These are phyloP conservation scores for Orthosia gracilis DNA, from an alignment of 2,888 invertebrate species.

Conservation along the genomic window DNA sequence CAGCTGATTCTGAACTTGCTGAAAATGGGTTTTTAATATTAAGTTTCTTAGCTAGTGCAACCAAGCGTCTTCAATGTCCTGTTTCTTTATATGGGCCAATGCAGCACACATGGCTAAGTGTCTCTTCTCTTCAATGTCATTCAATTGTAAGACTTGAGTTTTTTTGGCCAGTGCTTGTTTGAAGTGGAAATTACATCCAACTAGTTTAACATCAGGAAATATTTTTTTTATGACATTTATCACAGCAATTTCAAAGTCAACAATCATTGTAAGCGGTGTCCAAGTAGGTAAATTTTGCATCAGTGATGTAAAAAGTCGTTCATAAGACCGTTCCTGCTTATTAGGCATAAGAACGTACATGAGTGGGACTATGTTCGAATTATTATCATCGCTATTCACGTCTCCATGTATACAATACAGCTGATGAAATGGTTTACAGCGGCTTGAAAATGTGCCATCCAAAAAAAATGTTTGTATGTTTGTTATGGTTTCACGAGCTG, in stretches of 20 bases:
- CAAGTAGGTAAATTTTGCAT: conserved; percentile 37
- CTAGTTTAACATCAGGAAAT: conserved; percentile 11
- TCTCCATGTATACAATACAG: conserved; percentile 33
- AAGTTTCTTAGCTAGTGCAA: no score
- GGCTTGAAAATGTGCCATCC: conserved; percentile 25
- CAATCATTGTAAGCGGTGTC: conserved; percentile 24
- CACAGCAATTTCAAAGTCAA: conserved; percentile 35
- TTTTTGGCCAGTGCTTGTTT: conserved; percentile 6
- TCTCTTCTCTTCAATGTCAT: background rate
- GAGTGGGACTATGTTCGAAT: conserved; percentile 30
- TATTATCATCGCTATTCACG: conserved; percentile 17
- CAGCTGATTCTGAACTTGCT: no score
- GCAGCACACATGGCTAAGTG: background rate
- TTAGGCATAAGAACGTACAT: conserved; percentile 32
- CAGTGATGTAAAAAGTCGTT: conserved; percentile 36
- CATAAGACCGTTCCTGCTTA: conserved; percentile 31
- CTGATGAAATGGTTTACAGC: conserved; percentile 14
- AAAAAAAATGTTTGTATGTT: conserved; percentile 3
- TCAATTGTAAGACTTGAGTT: conserved; percentile 4
- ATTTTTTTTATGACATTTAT: conserved; percentile 27
- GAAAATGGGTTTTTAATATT: no score
- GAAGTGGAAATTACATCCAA: conserved; percentile 11
- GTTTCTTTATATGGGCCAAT: background rate
- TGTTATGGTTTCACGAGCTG: background rate
- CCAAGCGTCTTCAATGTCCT: conserved; percentile 6